Evolutionary conservation across 2,113 vertebrate genomes (phyloP).

Genomic region (Sakesphorus luctuosus): DNA sequence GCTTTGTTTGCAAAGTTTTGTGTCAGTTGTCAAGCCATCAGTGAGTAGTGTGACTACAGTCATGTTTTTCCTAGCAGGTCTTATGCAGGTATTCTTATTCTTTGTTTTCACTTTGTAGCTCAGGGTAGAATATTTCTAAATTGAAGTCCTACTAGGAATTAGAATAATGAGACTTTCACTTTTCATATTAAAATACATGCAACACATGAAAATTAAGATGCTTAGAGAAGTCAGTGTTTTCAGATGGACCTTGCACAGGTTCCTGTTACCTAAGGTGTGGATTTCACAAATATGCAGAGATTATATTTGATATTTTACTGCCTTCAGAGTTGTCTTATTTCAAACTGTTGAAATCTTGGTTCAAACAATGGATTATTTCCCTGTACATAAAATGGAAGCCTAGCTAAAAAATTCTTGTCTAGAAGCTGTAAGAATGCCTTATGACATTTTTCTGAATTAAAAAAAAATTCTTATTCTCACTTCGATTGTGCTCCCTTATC

Average conservation of each 20-base stretch:
- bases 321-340: background rate
- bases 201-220: background rate
- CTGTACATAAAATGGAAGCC: background rate
- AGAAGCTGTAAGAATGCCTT: background rate
- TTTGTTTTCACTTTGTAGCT: background rate
- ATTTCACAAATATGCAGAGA: background rate
- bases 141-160: background rate
- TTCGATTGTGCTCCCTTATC: background rate
- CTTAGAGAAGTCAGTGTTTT: background rate
- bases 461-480: background rate
- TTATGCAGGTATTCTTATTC: background rate
- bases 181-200: background rate
- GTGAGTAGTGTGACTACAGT: background rate
- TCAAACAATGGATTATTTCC: background rate
- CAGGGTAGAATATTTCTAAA: background rate
- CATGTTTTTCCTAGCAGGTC: background rate
- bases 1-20: background rate
- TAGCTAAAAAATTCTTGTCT: background rate
- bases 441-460: background rate
- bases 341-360: background rate
- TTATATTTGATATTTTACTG: background rate
- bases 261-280: background rate
- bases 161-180: background rate
- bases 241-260: background rate
- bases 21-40: background rate